Base-by-base conservation (phyloP, 2,888 invertebrate genomes). In the Thyatira batis region DNA sequence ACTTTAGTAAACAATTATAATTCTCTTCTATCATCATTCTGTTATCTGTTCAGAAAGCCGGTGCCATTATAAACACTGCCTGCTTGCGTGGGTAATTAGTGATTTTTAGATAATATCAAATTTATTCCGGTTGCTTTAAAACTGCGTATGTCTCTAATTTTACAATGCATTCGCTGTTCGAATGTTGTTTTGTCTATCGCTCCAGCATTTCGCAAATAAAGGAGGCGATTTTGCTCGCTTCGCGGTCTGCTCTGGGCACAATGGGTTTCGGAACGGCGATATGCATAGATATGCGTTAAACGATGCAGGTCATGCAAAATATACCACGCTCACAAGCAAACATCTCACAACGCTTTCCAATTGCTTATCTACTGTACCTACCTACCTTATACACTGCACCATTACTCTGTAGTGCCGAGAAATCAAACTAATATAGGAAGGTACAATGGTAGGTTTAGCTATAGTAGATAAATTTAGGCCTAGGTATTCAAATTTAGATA, bases 141-240 rank as follows among this genome's bases (percentile, higher is more conserved):
- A 23, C 23, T 23, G 23, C 23, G 23, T 23, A 23, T 6, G 23
- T 23, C 23, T 23, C 3, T n/a, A 23, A 23, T 23, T 3, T 23
- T 23, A 23, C 6, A 39, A 39, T 17, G 39, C 8, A 17, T 39
- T 39, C 11, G 45, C 51, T 52, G 8, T 54, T n/a, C 17, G 20
- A 25, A 27, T n/a, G n/a, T 43, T 39, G 49, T 61, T 70, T 71
- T 63, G 73, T 67, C 81, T 76, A 67, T 76, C 84, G 71, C 70
- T 88, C 69, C 82, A 54, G 45, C 63, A 71, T 84, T 87, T 83
- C 69, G 83, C 83, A 84, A 86, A 85, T 84, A 78, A 81, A 82
- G 84, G 82, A 78, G 81, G 84, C 78, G 86, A 87, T 88, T 87
- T 85, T 85, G 84, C 80, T 86, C 85, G 86, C 85, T 88, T 82